Evolutionary conservation across 2,797 vertebrate genomes (phyloP).

Genomic region (Leucoraja ocellata): DNA sequence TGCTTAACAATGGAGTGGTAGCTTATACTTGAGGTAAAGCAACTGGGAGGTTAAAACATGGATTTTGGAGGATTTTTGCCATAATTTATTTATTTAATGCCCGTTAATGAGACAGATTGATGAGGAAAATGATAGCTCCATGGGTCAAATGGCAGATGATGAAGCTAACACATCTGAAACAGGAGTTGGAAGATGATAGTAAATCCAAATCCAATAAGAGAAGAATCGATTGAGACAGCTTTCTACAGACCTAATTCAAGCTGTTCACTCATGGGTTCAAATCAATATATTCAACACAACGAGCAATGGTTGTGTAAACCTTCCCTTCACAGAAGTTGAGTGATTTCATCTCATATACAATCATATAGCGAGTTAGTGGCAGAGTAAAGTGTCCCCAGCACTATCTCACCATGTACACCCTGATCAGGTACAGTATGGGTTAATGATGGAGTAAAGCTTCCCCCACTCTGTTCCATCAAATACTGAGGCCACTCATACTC

Average conservation of each 20-base stretch:
- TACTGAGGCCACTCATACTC: too few species aligned
- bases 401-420: too few species aligned
- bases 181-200: not conserved
- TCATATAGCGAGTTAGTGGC: too few species aligned
- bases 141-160: not conserved
- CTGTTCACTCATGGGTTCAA: not conserved
- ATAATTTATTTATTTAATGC: not conserved
- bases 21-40: not conserved
- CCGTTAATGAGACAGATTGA: not conserved
- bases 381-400: too few species aligned
- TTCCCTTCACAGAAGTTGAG: not conserved
- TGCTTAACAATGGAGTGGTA: not conserved
- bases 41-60: not conserved
- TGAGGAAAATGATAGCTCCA: too few species aligned
- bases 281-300: not conserved
- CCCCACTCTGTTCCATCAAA: too few species aligned
- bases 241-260: not conserved
- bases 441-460: too few species aligned
- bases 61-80: not conserved
- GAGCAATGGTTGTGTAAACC: not conserved
- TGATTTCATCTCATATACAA: not conserved
- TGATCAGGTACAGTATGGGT: too few species aligned
- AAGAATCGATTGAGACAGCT: not conserved
- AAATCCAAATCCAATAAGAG: not conserved
- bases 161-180: not conserved